These are phyloP conservation scores for Boleophthalmus pectinirostris DNA, from an alignment of 2,113 vertebrate genomes.

Conservation along the genomic window DNA sequence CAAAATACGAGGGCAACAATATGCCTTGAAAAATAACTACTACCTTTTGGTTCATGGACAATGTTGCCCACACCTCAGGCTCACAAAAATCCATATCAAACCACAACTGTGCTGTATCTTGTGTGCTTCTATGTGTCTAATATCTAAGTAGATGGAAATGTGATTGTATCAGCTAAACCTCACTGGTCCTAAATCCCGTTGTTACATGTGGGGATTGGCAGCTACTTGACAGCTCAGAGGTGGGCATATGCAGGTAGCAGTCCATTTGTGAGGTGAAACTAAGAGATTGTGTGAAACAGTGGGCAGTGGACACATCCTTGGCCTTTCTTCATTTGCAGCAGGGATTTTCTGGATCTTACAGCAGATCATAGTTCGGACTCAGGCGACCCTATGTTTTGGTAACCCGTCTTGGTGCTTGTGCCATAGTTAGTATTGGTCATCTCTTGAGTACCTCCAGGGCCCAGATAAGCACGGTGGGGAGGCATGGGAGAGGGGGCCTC, in stretches of 20 bases:
- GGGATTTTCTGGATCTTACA: slow-evolving; percentile 19
- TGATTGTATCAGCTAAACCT: neutral
- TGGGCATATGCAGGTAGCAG: neutral
- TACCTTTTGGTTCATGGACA: slow-evolving; percentile 15
- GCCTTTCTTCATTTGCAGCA: slow-evolving; percentile 34
- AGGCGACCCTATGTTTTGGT: slow-evolving; percentile 88
- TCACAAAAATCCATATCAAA: slow-evolving; percentile 4
- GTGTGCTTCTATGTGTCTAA: slow-evolving; percentile 19
- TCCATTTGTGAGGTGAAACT: neutral
- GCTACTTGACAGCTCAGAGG: slow-evolving; percentile 6
- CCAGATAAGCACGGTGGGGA: slow-evolving; percentile 89
- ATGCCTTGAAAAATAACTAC: slow-evolving; percentile 17
- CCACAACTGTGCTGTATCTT: slow-evolving; percentile 1
- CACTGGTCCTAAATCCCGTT: slow-evolving; percentile 26
- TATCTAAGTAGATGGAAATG: slow-evolving; percentile 20
- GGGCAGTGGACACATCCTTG: slow-evolving; percentile 39
- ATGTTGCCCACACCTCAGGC: slow-evolving; percentile 51
- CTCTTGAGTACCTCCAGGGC: slow-evolving; percentile 88
- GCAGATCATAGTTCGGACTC: slow-evolving; percentile 91
- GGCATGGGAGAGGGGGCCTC: slow-evolving; percentile 95
- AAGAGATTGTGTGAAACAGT: slow-evolving; percentile 53
- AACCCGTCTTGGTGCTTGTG: slow-evolving; percentile 86
- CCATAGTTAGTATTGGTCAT: slow-evolving; percentile 90
- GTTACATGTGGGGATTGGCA: slow-evolving; percentile 25
- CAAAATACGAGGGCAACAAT: neutral